Evolutionary conservation across 37 sponge, comb jelly and placozoan genomes (phyloP), one percentile per base, ranked within the genome.

Genomic region (Petrosia ficiformis): DNA sequence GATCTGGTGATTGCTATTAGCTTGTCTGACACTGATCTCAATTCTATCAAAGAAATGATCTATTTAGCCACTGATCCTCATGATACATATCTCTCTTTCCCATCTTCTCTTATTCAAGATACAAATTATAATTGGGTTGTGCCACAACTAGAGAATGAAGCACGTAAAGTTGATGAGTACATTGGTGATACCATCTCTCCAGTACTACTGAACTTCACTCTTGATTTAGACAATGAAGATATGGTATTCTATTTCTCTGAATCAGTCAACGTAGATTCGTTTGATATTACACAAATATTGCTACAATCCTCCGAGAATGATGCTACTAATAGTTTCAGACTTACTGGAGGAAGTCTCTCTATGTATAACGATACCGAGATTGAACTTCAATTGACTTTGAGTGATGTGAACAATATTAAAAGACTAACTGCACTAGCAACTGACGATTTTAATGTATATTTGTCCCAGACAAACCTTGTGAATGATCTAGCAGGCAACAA

Each of bases 381-480:
- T n/a, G 35, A 37, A 36, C 57, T 93, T 10, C 38, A 42, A 8
- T 80, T 93, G 25, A 28, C 57, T 11, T 26, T 76, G 1, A 32
- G 52, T 36, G 94, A 93, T 70, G 75, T 89, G 29, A 89, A 93
- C 77, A 85, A 82, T 57, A 41, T 93, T 44, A 93, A 93, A 58
- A 56, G 83, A 26, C 59, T 71, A 63, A 74, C 65, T 10, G 44
- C 28, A 1, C 44, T 93, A 1, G 94, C 80, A 0, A 89, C 86
- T 4, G 58, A 33, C 22, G 22, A 6, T 0, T 86, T 80, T 8
- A 76, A 75, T 59, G 44, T 89, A 25, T 82, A 74, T 33, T 57
- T 89, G 52, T 48, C 75, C n/a, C 38, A 52, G 0, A 67, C 77
- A 28, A 26, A 42, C 40, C 56, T 90, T 14, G 58, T 91, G 2